Base-by-base conservation (phyloP, 2,888 invertebrate genomes). In the Orthosia cruda region DNA sequence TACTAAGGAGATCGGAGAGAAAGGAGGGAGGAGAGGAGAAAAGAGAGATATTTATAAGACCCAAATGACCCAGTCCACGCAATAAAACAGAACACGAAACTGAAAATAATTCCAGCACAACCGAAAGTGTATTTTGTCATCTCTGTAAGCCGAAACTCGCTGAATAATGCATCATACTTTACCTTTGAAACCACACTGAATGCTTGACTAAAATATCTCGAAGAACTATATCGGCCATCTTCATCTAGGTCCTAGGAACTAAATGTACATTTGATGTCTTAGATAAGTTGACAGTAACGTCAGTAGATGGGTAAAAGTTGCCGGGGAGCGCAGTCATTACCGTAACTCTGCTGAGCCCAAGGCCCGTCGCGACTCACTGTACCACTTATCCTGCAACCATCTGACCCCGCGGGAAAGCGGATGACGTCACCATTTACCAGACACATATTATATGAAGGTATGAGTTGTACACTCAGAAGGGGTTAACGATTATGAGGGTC, bases 311-410 rank as follows among this genome's bases (percentile, higher is more conserved):
- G 74, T 55, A 74, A 72, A 80, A 79, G 79, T 85, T 84, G 84
- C 81, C 72, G 67, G 54, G 76, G 77, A 74, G 71, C 47, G 61
- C 62, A 72, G 72, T 78, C 85, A 71, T 87, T 81, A 81, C 84
- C 87, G 88, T 90, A 89, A 88, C 88, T 91, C 86, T 86, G 86
- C 78, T 81, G 84, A 84, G 81, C 86, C 83, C 87, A 76, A 76
- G 87, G 87, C 85, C 89, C 89, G 85, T 88, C 76, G 85, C 86
- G 87, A 90, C 89, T 87, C 82, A 81, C 77, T 77, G 82, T 83
- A 81, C 79, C 78, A 75, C 80, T 87, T 90, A 91, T 92, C 91
- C 84, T 64, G 68, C 85, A 86, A 80, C 84, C 84, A 91, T 91
- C 92, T 91, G 88, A 91, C 89, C 89, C 84, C 87, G 71, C 87